phyloP scores from a whole-genome alignment of 2,113 vertebrate genomes.

The human region GRCh38 chr6:43299001-43299500 shows the following conservation, averaged over 20 bases:
- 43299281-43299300: not conserved
- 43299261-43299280: not conserved
- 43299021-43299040: not conserved
- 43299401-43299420: conserved; percentile 90
- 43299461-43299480: conserved; percentile 89
- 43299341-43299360: not conserved
- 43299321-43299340: not conserved
- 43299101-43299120: not conserved
- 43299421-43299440: conserved; percentile 87
- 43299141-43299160: not conserved
- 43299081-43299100: not conserved
- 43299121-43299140: not conserved
- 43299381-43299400: conserved; percentile 92
- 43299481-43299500: conserved; percentile 90
- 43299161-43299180: not conserved
- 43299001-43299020: not conserved
- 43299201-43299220: not conserved
- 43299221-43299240: not conserved
- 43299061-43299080: not conserved
- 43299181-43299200: not conserved
- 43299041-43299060: not conserved
- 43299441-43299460: conserved; percentile 91
- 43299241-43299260: not conserved
- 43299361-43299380: not conserved
- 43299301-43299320: not conserved